Percentiles rank a stretch among this genome's conserved stretches.
These are phyloP conservation scores for Chlorops oryzae DNA, from an alignment of 1,140 invertebrate genomes.

Conservation along the genomic window DNA sequence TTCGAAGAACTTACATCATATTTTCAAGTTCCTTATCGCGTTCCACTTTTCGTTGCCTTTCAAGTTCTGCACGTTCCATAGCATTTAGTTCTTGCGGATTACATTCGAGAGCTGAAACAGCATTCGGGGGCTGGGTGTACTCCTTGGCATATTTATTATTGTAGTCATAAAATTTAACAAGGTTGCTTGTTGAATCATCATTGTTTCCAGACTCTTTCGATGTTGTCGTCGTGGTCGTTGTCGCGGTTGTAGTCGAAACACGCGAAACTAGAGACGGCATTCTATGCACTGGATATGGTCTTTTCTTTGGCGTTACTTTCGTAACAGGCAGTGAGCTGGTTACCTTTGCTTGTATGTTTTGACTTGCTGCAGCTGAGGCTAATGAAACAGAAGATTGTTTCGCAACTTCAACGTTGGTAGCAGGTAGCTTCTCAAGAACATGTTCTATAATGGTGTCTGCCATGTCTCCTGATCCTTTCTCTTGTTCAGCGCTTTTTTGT, in stretches of 20 bases:
- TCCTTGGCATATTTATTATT: constrained; percentile 34
- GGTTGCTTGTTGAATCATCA: not conserved
- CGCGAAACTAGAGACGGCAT: constrained; percentile 3
- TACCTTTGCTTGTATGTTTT: not conserved
- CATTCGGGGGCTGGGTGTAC: constrained; percentile 22
- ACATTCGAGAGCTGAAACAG: constrained; percentile 22
- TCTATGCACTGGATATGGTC: not conserved
- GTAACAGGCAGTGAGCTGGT: not conserved
- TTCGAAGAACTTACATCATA: too few species aligned
- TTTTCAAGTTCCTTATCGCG: constrained; percentile 24
- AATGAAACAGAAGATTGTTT: too few species aligned
- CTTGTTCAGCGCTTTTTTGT: not conserved
- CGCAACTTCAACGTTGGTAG: too few species aligned
- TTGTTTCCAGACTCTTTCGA: not conserved
- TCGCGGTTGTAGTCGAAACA: not conserved
- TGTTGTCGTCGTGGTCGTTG: not conserved
- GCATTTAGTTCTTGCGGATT: constrained; percentile 23
- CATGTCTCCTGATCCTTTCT: not conserved
- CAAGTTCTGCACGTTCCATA: constrained; percentile 34
- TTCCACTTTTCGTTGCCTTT: constrained; percentile 23
- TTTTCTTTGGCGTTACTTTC: constrained; percentile 13
- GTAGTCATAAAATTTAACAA: constrained; percentile 40
- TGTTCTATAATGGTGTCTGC: not conserved
- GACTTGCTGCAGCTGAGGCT: too few species aligned
- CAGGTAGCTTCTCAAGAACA: not conserved